Evolutionary conservation across 2,888 invertebrate genomes (phyloP), one percentile per base, ranked within the genome.

Genomic region (Nephrotoma appendiculata): DNA sequence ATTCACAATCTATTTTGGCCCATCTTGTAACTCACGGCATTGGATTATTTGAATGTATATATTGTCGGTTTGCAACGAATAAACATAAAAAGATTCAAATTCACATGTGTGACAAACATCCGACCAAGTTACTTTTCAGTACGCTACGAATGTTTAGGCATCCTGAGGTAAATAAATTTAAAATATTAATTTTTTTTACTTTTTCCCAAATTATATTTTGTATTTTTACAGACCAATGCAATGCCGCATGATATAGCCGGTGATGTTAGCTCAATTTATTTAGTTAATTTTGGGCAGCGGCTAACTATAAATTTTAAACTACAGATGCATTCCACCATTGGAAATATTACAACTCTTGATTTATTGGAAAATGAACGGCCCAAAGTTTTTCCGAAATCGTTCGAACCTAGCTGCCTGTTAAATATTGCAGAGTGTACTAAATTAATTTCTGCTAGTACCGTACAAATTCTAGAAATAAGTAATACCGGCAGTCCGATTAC

Each of bases 31-130:
- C 87, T 5, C 93, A 93, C 87, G 90, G 90, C 1, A 91, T 92
- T 85, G 90, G 90, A 86, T 90, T 90, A 41, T 93, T 91, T 87
- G 92, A 93, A 87, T 94, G 94, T 88, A 89, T 92, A 3, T 93
- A 93, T 88, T 94, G 94, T 88, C 85, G 89, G 0, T 90, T 89
- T 88, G 93, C 92, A 2, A 89, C 91, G 1, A 89, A 91, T 12
- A 89, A 89, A 1, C 88, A 90, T 1, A 89, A 89, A 2, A 91
- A 92, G 4, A 90, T 94, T 87, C 90, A 92, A 52, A 89, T 89
- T 9, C 94, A 94, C 90, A 91, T 93, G 87, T 91, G 91, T 41
- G 88, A 89, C 5, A 88, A 88, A n/a, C 93, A 93, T 89, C 91
- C 90, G 57, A 90, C 92, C 87, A 89, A 91, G 44, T 42, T 42